These are phyloP conservation scores for Psittacara wagleri DNA, from an alignment of 2,113 vertebrate species.

Conservation along the genomic window DNA sequence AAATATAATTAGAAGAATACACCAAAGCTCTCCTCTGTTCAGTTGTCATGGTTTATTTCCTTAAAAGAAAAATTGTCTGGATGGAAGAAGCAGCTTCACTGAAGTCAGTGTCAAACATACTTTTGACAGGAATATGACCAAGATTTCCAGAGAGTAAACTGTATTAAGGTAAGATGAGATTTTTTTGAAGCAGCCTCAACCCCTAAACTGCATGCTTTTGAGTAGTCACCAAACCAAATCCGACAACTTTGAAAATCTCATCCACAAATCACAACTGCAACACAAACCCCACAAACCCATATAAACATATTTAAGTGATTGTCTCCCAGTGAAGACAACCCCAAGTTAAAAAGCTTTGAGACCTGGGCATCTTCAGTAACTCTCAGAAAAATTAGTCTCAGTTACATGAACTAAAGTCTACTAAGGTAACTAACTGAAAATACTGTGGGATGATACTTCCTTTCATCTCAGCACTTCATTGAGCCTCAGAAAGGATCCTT, in stretches of 20 bases:
- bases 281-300: neutral
- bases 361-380: neutral
- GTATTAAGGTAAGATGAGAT: neutral
- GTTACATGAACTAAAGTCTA: neutral
- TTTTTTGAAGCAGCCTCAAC: neutral
- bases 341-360: neutral
- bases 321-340: neutral
- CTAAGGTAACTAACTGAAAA: neutral
- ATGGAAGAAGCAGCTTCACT: neutral
- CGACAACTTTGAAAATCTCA: neutral
- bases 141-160: neutral
- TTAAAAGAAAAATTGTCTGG: neutral
- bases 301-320: neutral
- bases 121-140: neutral
- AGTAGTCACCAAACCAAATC: neutral
- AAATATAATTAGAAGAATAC: neutral
- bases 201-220: neutral
- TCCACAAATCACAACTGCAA: neutral
- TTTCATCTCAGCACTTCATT: neutral
- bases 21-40: neutral
- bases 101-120: neutral
- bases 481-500: neutral
- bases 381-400: neutral
- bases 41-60: neutral
- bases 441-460: neutral